A percentile compares a stretch with the other conserved stretches of the same genome.
These are phyloP conservation scores for Lasiommata megera DNA, from an alignment of 2,888 invertebrate genomes.

Conservation along the genomic window DNA sequence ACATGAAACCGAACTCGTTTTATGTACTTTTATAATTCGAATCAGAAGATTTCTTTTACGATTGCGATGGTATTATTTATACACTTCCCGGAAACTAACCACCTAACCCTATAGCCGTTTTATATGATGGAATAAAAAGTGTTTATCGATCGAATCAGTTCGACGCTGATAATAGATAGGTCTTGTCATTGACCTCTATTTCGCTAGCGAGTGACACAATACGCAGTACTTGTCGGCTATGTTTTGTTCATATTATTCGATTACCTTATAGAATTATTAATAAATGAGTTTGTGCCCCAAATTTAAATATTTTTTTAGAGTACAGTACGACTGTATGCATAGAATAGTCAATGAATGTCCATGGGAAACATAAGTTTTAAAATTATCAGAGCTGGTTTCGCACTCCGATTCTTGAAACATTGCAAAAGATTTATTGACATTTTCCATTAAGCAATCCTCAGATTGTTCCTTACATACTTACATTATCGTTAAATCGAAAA, in stretches of 20 bases:
- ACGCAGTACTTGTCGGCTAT: slow-evolving; percentile 59
- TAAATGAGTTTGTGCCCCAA: background rate
- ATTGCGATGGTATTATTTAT: slow-evolving; percentile 32
- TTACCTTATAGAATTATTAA: background rate
- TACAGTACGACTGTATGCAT: too few relatives aligned
- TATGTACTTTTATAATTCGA: slow-evolving; percentile 39
- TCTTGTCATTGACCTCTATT: slow-evolving; percentile 80
- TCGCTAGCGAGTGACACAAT: slow-evolving; percentile 65
- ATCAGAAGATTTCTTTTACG: slow-evolving; percentile 33
- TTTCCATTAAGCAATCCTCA: background rate
- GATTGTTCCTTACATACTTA: background rate
- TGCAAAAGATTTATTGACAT: background rate
- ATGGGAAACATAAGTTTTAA: background rate
- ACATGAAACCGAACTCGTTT: slow-evolving; percentile 42
- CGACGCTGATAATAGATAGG: slow-evolving; percentile 61
- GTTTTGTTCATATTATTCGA: slow-evolving; percentile 6
- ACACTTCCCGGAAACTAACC: slow-evolving; percentile 34
- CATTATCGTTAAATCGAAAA: slow-evolving; percentile 12
- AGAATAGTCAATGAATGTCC: background rate
- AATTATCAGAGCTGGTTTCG: slow-evolving; percentile 5
- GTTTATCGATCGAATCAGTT: slow-evolving; percentile 44
- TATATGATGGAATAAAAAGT: slow-evolving; percentile 36
- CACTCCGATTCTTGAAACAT: background rate
- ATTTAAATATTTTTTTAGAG: too few relatives aligned
- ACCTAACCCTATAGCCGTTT: slow-evolving; percentile 19